Conservation (phyloP, 2,797 vertebrate species). For the Sebastes oblongus region DNA sequence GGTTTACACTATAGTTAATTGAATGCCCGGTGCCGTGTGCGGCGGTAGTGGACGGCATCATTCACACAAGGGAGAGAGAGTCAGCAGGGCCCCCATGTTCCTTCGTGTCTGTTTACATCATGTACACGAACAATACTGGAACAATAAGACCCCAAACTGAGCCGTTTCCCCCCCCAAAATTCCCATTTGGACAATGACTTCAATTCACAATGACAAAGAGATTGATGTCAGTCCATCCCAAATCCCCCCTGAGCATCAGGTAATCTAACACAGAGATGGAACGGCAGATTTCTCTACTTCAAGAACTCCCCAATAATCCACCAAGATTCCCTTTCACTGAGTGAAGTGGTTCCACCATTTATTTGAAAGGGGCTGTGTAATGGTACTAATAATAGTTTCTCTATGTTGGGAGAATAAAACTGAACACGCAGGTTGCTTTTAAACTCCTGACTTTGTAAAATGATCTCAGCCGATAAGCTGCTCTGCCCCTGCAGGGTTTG, state of each 20-base stretch:
- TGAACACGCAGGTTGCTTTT: conserved; percentile 8
- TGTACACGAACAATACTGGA: not conserved
- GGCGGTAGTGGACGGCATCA: not conserved
- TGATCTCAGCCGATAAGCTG: conserved; percentile 1
- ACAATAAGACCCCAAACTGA: not conserved
- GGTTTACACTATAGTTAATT: too few relatives aligned
- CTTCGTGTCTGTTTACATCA: not conserved
- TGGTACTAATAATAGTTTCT: not conserved
- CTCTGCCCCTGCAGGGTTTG: conserved; percentile 13
- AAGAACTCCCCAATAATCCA: not conserved
- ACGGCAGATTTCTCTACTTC: not conserved
- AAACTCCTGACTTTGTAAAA: conserved; percentile 20
- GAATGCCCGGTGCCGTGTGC: too few relatives aligned
- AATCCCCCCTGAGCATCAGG: conserved; percentile 2
- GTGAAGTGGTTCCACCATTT: conserved; percentile 5
- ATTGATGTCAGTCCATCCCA: conserved; percentile 2
- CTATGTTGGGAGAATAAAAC: not conserved
- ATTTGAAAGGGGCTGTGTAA: conserved; percentile 9
- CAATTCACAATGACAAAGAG: not conserved
- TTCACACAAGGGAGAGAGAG: not conserved
- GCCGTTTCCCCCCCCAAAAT: not conserved
- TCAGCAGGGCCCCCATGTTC: not conserved
- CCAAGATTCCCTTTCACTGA: conserved; percentile 5
- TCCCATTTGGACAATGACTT: not conserved
- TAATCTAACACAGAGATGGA: conserved; percentile 8